Evolutionary conservation across 2,797 vertebrate species (phyloP).

Genomic region (Crenuchus spilurus): DNA sequence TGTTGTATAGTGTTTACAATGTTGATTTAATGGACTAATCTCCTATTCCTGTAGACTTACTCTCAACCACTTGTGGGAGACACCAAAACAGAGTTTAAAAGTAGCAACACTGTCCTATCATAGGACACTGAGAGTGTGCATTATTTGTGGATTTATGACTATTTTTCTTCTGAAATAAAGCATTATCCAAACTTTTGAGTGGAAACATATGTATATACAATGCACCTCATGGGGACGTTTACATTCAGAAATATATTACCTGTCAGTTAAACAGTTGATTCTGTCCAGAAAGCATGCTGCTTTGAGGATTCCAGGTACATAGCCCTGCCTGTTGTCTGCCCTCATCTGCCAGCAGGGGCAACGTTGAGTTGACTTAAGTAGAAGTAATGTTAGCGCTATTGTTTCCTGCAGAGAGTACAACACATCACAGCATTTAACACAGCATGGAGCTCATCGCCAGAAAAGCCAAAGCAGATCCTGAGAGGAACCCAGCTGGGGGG

Average conservation of each 20-base stretch:
- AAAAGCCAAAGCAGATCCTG: conserved; percentile 3
- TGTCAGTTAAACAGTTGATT: neutral
- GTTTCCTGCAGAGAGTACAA: conserved; percentile 17
- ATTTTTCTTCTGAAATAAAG: too few relatives aligned
- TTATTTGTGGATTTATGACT: too few relatives aligned
- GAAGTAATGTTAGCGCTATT: neutral
- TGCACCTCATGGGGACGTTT: too few relatives aligned
- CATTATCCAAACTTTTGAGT: too few relatives aligned
- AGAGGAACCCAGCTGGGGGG: conserved; percentile 17
- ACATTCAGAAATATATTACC: neutral
- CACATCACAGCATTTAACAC: conserved; percentile 7
- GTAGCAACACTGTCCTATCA: too few relatives aligned
- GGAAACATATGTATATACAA: too few relatives aligned
- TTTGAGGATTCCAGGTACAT: neutral
- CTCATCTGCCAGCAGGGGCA: conserved; percentile 3
- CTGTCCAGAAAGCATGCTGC: neutral
- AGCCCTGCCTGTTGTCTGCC: conserved; percentile 11
- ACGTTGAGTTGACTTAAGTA: neutral
- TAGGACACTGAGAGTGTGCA: too few relatives aligned
- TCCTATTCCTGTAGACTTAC: too few relatives aligned
- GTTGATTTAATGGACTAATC: too few relatives aligned
- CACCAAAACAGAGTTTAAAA: too few relatives aligned
- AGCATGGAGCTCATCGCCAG: conserved; percentile 15
- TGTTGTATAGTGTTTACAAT: too few relatives aligned
- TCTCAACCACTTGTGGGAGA: too few relatives aligned